These are phyloP conservation scores for Xerus inauris DNA, from an alignment of 2,113 vertebrate species.

Conservation along the genomic window DNA sequence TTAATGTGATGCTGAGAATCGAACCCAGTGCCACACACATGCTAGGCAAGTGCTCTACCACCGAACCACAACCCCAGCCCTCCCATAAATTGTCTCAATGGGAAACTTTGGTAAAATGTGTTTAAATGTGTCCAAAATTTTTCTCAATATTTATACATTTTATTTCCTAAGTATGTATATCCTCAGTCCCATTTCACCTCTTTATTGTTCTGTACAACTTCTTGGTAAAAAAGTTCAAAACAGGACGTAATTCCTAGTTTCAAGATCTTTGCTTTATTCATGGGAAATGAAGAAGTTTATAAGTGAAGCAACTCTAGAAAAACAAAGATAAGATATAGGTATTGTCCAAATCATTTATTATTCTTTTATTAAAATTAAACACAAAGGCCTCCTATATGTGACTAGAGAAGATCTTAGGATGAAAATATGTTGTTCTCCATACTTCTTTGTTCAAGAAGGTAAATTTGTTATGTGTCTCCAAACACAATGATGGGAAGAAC, in stretches of 20 bases:
- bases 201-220: not conserved
- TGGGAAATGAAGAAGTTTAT: not conserved
- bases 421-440: not conserved
- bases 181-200: not conserved
- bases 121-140: not conserved
- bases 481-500: not conserved
- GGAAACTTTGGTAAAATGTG: not conserved
- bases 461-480: not conserved
- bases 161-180: not conserved
- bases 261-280: not conserved
- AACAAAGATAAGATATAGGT: not conserved
- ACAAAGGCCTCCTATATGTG: not conserved
- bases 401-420: not conserved
- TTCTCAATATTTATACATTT: not conserved
- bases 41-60: too few species aligned
- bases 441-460: not conserved
- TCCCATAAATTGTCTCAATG: not conserved
- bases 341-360: not conserved
- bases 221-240: not conserved
- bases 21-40: too few species aligned
- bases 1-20: too few species aligned
- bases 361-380: not conserved
- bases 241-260: not conserved
- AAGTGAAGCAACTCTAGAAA: not conserved
- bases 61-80: too few species aligned